phyloP scores from a whole-genome alignment of 2,797 vertebrate species.

The Cossypha niveicapilla region DNA sequence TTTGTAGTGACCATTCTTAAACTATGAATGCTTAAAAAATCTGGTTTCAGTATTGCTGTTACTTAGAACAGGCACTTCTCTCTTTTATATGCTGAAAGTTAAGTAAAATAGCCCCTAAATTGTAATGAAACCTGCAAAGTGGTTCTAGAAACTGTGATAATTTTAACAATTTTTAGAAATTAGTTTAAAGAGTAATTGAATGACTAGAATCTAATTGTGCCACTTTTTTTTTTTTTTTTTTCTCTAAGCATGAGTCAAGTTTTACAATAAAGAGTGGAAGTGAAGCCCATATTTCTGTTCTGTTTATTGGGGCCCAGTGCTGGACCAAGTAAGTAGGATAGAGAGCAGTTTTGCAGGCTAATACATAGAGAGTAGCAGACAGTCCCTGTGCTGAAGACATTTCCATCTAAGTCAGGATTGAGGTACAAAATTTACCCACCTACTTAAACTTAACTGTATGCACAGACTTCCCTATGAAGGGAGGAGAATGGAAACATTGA shows the following conservation, averaged over 20 bases:
- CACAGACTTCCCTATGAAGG: background rate
- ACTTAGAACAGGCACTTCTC: background rate
- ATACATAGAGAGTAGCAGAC: background rate
- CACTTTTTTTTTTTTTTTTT: background rate
- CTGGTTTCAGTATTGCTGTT: background rate
- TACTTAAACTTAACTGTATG: background rate
- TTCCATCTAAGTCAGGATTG: background rate
- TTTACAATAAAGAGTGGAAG: background rate
- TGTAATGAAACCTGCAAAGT: background rate
- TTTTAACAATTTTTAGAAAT: background rate
- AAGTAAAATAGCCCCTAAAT: background rate
- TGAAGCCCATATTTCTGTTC: background rate
- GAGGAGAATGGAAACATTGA: background rate
- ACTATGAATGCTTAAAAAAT: background rate
- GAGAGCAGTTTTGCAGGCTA: background rate
- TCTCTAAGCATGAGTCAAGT: background rate
- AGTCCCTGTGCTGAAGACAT: background rate
- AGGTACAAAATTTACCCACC: background rate
- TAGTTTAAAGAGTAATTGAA: background rate
- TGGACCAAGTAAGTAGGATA: background rate
- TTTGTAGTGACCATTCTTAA: background rate
- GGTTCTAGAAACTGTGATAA: background rate
- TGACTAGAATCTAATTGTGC: background rate
- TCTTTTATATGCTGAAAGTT: background rate
- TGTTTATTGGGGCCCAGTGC: background rate